Conservation (phyloP, 64 coral and sea anemone genomes). For the Stichodactyla helianthus region DNA sequence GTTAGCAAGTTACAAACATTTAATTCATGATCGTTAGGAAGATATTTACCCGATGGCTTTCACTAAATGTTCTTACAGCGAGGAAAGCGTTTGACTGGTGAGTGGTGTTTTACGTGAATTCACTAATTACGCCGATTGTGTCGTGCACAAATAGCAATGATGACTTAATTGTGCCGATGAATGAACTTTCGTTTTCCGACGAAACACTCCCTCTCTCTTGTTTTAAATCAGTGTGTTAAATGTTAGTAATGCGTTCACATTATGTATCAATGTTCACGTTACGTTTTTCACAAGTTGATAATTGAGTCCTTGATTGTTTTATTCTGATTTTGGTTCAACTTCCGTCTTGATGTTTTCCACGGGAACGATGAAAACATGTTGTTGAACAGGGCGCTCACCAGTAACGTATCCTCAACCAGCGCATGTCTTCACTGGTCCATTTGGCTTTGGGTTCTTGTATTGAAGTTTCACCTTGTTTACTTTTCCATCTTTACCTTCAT, state of each 20-base stretch:
- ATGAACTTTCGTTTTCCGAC: not conserved
- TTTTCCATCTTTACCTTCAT: conserved; percentile 31
- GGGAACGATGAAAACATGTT: not conserved
- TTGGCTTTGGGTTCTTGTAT: conserved; percentile 35
- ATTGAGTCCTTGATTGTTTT: not conserved
- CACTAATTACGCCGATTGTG: too few relatives aligned
- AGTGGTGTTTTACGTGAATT: too few relatives aligned
- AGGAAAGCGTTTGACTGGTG: too few relatives aligned
- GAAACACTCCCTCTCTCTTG: not conserved
- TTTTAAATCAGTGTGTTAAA: not conserved
- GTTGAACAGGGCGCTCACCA: conserved; percentile 26
- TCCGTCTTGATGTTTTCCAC: not conserved
- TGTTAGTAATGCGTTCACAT: not conserved
- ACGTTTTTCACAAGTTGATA: not conserved
- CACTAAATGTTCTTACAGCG: too few relatives aligned
- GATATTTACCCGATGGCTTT: too few relatives aligned
- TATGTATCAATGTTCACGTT: not conserved
- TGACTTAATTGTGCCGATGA: too few relatives aligned
- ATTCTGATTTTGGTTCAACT: not conserved
- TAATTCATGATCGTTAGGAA: too few relatives aligned
- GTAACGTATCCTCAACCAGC: conserved; percentile 31
- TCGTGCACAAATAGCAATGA: too few relatives aligned
- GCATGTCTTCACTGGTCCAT: conserved; percentile 21
- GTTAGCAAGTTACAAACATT: too few relatives aligned
- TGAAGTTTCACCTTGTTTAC: conserved; percentile 34